These are phyloP conservation scores for Myotis myotis DNA, from an alignment of 2,797 vertebrate genomes.

Conservation along the genomic window DNA sequence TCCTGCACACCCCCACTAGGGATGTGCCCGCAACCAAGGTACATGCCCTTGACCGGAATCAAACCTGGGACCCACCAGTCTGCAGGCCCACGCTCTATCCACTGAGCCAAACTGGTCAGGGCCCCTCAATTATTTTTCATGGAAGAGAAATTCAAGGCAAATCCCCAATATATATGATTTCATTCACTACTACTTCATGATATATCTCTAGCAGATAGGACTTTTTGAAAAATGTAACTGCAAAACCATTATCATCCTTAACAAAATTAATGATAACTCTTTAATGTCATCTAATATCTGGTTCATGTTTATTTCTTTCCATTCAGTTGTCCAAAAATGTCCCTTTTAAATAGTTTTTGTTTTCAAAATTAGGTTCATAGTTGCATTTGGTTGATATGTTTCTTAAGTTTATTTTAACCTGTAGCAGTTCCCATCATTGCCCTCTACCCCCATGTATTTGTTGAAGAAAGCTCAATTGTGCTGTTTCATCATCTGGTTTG, in stretches of 20 bases:
- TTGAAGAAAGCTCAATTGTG: slow-evolving; percentile 5
- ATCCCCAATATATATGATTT: background rate
- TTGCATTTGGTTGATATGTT: background rate
- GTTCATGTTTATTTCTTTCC: background rate
- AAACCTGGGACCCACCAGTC: no score
- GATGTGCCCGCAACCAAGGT: no score
- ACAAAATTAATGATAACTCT: slow-evolving; percentile 14
- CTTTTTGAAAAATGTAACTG: background rate
- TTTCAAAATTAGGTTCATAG: background rate
- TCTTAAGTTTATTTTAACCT: background rate
- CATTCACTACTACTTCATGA: background rate
- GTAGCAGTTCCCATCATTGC: background rate
- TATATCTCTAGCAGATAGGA: background rate
- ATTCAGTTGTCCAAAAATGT: background rate
- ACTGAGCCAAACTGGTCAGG: no score
- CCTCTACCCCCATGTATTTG: background rate
- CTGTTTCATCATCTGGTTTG: slow-evolving; percentile 4
- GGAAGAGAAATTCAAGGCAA: slow-evolving; percentile 2
- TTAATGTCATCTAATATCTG: background rate
- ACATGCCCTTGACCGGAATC: no score
- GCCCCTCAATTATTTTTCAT: background rate
- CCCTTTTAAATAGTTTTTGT: background rate
- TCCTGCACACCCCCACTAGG: no score
- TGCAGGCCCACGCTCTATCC: no score
- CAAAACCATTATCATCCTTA: background rate